Evolutionary conservation across 2,888 invertebrate species (phyloP).

Genomic region (Chrysolina haemoptera): DNA sequence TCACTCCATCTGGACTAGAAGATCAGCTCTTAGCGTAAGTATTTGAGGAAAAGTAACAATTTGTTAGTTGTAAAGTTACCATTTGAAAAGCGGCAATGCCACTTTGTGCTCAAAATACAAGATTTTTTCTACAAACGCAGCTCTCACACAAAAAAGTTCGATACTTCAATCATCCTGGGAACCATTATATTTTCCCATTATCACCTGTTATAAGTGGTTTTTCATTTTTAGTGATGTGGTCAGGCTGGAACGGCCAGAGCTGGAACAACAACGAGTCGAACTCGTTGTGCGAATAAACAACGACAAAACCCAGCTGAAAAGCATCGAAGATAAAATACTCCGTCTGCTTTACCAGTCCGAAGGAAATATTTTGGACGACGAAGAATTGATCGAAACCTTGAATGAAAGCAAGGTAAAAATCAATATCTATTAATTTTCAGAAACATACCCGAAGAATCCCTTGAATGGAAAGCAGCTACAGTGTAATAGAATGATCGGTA

Average conservation of each 20-base stretch:
- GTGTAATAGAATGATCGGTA: too few species aligned
- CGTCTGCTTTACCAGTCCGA: conserved; percentile 85
- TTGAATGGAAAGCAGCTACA: too few species aligned
- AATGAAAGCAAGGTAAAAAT: conserved; percentile 84
- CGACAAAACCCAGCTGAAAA: conserved; percentile 87
- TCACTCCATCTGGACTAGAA: conserved; percentile 90
- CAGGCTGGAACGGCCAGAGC: conserved; percentile 90
- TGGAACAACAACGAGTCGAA: conserved; percentile 87
- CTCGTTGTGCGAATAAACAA: conserved; percentile 88
- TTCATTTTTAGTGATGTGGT: conserved; percentile 81
- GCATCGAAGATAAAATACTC: conserved; percentile 92
- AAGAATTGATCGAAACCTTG: conserved; percentile 91
- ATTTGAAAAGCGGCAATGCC: too few species aligned
- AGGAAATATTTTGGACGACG: conserved; percentile 94
- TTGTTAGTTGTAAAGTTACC: too few species aligned
- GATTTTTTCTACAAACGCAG: too few species aligned
- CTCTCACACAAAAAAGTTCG: too few species aligned
- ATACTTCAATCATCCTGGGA: too few species aligned
- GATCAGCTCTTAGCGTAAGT: conserved; percentile 92
- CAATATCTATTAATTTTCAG: neutral
- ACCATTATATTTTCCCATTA: too few species aligned
- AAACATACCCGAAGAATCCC: too few species aligned
- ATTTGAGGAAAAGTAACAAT: neutral
- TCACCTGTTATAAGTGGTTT: too few species aligned
- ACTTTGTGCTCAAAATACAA: too few species aligned